Evolutionary conservation across 2,888 invertebrate species (phyloP).

Genomic region (Spatulosminthurus flaviceps): DNA sequence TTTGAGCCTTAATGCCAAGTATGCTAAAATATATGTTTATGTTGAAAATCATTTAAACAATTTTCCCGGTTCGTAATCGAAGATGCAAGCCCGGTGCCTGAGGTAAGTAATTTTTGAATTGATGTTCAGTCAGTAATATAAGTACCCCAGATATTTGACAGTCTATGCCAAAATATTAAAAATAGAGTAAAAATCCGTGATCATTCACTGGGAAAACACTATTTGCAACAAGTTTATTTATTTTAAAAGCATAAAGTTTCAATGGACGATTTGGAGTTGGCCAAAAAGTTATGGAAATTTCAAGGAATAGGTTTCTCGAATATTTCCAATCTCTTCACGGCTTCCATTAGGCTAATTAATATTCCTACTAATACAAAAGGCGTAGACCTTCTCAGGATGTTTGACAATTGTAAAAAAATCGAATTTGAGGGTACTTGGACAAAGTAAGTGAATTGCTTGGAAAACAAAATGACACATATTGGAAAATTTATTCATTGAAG

Average conservation of each 20-base stretch:
- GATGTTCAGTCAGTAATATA: too few relatives aligned
- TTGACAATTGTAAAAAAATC: background rate
- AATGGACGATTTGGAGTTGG: background rate
- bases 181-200: too few relatives aligned
- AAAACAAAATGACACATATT: background rate
- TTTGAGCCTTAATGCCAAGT: too few relatives aligned
- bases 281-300: conserved; percentile 16
- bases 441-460: background rate
- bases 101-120: too few relatives aligned
- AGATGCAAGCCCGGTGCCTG: too few relatives aligned
- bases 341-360: background rate
- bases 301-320: background rate
- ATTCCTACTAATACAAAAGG: background rate
- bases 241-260: too few relatives aligned
- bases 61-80: too few relatives aligned
- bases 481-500: too few relatives aligned
- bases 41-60: too few relatives aligned
- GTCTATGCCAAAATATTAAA: too few relatives aligned
- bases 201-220: background rate
- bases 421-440: background rate
- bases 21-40: too few relatives aligned
- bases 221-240: background rate
- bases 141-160: too few relatives aligned
- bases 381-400: background rate
- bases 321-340: conserved; percentile 27